phyloP scores from a whole-genome alignment of 2,113 vertebrate genomes.

The Polypterus senegalus region DNA sequence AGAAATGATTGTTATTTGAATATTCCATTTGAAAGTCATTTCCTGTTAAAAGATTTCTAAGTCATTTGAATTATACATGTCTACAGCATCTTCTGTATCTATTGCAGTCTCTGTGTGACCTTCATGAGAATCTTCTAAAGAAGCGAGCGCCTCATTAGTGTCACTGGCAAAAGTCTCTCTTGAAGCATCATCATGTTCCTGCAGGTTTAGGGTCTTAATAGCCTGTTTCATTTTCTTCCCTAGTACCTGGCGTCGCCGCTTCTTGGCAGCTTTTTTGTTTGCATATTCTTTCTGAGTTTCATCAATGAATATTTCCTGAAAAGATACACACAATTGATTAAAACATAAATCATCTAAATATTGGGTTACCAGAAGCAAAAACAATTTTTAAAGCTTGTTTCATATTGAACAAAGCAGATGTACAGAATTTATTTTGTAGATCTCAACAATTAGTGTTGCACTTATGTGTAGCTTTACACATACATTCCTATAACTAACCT shows the following conservation, averaged over 20 bases:
- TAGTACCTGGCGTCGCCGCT: conserved; percentile 69
- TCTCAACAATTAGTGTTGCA: too few species aligned
- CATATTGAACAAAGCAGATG: too few species aligned
- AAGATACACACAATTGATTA: conserved; percentile 6
- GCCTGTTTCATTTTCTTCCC: conserved; percentile 94
- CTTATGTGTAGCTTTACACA: too few species aligned
- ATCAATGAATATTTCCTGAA: conserved; percentile 71
- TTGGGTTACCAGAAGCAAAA: conserved; percentile 8
- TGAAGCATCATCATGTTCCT: conserved; percentile 85
- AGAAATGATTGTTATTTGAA: too few species aligned
- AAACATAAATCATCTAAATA: neutral
- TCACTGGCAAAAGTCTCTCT: conserved; percentile 94
- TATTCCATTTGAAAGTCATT: neutral
- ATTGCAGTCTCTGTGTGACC: conserved; percentile 57
- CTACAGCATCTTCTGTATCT: conserved; percentile 67
- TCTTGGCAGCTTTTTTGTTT: conserved; percentile 84
- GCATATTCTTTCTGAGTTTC: conserved; percentile 74
- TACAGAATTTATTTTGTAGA: too few species aligned
- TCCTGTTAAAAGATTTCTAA: conserved; percentile 72
- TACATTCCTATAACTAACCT: too few species aligned
- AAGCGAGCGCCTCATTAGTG: conserved; percentile 84
- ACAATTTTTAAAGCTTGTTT: too few species aligned
- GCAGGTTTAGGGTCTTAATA: conserved; percentile 79
- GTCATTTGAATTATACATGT: conserved; percentile 73
- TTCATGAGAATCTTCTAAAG: conserved; percentile 71